A percentile compares a stretch with the other conserved stretches of the same genome.
These are phyloP conservation scores for Zaprionus camerounensis DNA, from an alignment of 1,140 invertebrate species.

Conservation along the genomic window DNA sequence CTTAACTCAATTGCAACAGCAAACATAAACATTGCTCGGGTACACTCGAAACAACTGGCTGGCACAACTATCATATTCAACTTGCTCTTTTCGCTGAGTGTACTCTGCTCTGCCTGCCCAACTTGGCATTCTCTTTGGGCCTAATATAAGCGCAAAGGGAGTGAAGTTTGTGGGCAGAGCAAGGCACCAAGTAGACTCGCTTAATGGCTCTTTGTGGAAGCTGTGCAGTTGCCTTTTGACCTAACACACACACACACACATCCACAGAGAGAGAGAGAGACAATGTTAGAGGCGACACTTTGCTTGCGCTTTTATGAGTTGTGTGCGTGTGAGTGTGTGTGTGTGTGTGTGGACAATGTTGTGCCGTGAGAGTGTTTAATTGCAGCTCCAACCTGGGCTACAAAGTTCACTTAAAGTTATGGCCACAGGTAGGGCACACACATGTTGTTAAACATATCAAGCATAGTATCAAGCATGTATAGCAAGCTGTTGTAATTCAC, in stretches of 20 bases:
- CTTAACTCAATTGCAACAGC: slow-evolving; percentile 5
- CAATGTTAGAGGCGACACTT: slow-evolving; percentile 44
- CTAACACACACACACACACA: slow-evolving; percentile 14
- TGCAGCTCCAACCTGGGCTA: slow-evolving; percentile 7
- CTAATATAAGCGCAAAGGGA: slow-evolving; percentile 27
- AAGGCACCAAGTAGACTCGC: background rate
- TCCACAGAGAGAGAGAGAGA: too few species aligned
- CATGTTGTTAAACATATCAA: background rate
- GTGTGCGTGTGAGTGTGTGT: slow-evolving; percentile 20
- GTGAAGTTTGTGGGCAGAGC: too few species aligned
- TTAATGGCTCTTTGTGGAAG: slow-evolving; percentile 35
- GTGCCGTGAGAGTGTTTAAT: slow-evolving; percentile 9
- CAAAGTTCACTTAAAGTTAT: slow-evolving; percentile 14
- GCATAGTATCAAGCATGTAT: background rate
- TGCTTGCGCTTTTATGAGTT: slow-evolving; percentile 36
- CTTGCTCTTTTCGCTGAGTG: background rate
- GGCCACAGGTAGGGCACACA: background rate
- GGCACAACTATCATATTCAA: background rate
- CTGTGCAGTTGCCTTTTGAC: slow-evolving; percentile 31
- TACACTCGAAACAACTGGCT: background rate
- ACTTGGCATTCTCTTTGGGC: slow-evolving; percentile 22
- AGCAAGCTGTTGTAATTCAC: background rate
- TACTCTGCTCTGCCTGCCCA: background rate
- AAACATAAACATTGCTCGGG: slow-evolving; percentile 13
- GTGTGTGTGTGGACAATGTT: slow-evolving; percentile 41